A percentile compares a stretch with the other conserved stretches of the same genome.
Evolutionary conservation across 2,888 invertebrate species (phyloP).

Genomic region (Coenonympha arcania): DNA sequence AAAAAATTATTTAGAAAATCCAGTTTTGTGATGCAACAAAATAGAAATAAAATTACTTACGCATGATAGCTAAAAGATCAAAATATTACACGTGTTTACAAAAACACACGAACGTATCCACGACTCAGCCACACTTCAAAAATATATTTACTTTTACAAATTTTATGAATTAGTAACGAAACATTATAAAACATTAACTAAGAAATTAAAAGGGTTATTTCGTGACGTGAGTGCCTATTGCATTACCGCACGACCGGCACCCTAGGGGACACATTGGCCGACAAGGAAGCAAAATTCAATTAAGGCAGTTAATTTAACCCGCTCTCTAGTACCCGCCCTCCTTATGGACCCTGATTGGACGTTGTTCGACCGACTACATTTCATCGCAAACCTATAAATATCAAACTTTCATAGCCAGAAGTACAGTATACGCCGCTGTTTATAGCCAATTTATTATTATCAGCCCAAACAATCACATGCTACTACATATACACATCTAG

Average conservation of each 20-base stretch:
- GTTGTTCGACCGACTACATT: constrained; percentile 32
- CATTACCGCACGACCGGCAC: constrained; percentile 17
- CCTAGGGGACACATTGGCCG: constrained; percentile 58
- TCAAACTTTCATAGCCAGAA: background rate
- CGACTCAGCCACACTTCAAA: too few species aligned
- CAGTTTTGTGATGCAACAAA: too few species aligned
- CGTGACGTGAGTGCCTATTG: constrained; percentile 23
- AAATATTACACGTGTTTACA: too few species aligned
- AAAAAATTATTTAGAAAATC: too few species aligned
- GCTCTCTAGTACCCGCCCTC: constrained; percentile 53
- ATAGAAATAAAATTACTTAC: too few species aligned
- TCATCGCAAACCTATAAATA: constrained; percentile 6
- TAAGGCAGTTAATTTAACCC: constrained; percentile 73
- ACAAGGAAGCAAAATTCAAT: constrained; percentile 74
- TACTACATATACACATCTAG: too few species aligned
- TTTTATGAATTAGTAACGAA: too few species aligned
- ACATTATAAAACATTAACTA: too few species aligned
- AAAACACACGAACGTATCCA: too few species aligned
- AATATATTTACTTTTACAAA: too few species aligned
- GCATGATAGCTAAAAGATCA: too few species aligned
- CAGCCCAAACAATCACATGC: background rate
- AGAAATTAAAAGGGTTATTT: constrained; percentile 13
- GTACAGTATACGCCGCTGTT: too few species aligned
- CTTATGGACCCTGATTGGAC: constrained; percentile 53
- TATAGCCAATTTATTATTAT: background rate